A percentile compares a stretch with the other conserved stretches of the same genome.
These are phyloP conservation scores for Rostratula benghalensis DNA, from an alignment of 2,113 vertebrate species.

Conservation along the genomic window DNA sequence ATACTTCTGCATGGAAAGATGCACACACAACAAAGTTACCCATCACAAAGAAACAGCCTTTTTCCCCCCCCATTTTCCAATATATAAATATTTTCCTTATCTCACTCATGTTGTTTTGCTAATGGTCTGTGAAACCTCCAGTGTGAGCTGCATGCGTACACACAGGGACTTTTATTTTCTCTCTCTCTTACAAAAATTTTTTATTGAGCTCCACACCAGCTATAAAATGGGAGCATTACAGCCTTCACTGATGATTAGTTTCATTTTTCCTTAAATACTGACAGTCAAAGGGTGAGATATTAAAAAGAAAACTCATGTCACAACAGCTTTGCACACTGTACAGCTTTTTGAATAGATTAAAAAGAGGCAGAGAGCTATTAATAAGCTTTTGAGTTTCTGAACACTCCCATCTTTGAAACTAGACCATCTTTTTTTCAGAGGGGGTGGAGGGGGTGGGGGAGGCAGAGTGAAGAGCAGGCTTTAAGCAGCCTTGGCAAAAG, in stretches of 20 bases:
- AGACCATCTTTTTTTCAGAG: background rate
- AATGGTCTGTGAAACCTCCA: background rate
- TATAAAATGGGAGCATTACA: background rate
- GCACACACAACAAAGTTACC: background rate
- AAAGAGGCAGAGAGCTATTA: constrained; percentile 30
- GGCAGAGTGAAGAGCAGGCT: background rate
- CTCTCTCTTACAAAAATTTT: background rate
- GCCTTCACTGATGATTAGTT: background rate
- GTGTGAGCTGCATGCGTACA: background rate
- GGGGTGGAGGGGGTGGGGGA: background rate
- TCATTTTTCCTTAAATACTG: constrained; percentile 20
- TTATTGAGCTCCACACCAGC: background rate
- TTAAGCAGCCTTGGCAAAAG: background rate
- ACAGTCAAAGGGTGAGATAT: constrained; percentile 1
- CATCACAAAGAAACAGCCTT: background rate
- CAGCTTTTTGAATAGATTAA: constrained; percentile 9
- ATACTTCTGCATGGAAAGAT: background rate
- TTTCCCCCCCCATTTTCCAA: background rate
- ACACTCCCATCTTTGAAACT: background rate
- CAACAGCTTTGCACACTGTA: constrained; percentile 29
- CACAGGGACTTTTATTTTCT: background rate
- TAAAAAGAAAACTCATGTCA: constrained; percentile 31
- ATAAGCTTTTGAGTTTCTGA: constrained; percentile 27
- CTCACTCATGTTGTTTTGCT: background rate
- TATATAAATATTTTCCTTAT: background rate